Evolutionary conservation across 2,888 invertebrate genomes (phyloP).

Genomic region (Scaptomyza reducta): DNA sequence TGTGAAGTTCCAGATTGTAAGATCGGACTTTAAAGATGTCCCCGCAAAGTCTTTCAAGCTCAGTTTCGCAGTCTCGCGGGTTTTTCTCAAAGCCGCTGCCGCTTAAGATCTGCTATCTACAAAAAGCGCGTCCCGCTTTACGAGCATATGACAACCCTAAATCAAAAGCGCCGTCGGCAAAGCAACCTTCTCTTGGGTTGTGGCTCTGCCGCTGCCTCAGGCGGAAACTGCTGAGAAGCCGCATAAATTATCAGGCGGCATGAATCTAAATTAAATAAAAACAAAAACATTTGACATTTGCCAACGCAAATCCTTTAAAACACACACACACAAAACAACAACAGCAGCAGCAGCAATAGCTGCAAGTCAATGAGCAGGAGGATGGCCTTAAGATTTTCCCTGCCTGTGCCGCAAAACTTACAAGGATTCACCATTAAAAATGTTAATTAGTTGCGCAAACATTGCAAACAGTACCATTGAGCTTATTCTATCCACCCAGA

Average conservation of each 20-base stretch:
- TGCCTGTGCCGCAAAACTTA: constrained; percentile 56
- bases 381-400: constrained; percentile 25
- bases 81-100: constrained; percentile 37
- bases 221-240: constrained; percentile 59
- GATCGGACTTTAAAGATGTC: constrained; percentile 16
- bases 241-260: constrained; percentile 71
- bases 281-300: constrained; percentile 73
- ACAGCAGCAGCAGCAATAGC: not conserved
- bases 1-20: constrained; percentile 10
- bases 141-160: constrained; percentile 63
- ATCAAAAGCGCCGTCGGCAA: constrained; percentile 72
- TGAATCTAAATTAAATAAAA: constrained; percentile 77
- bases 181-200: constrained; percentile 3
- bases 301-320: constrained; percentile 71
- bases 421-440: constrained; percentile 84
- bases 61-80: not conserved
- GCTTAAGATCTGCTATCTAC: constrained; percentile 58
- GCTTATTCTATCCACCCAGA: constrained; percentile 47
- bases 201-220: constrained; percentile 14
- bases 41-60: constrained; percentile 15
- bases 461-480: constrained; percentile 64
- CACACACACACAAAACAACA: constrained; percentile 45
- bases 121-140: constrained; percentile 63
- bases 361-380: not conserved
- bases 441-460: constrained; percentile 82